These are phyloP conservation scores for Heliconius charithonia DNA, from an alignment of 2,888 invertebrate species.

Conservation along the genomic window DNA sequence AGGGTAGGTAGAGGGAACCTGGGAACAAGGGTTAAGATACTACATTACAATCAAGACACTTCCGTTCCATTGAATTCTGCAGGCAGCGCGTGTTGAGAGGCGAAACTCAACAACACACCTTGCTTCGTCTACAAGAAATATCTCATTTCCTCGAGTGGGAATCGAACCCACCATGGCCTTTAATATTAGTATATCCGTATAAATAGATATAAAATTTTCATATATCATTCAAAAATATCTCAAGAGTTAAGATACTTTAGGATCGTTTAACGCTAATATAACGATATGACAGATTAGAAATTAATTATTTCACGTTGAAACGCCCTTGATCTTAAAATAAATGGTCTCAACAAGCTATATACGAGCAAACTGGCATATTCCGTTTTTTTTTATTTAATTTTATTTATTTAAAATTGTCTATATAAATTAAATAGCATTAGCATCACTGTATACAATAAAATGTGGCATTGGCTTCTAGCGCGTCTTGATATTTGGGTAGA, in stretches of 20 bases:
- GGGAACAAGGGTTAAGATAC: background rate
- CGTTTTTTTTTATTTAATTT: background rate
- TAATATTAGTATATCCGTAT: background rate
- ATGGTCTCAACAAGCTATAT: background rate
- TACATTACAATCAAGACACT: no score
- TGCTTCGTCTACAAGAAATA: background rate
- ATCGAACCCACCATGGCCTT: background rate
- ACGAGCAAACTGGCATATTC: background rate
- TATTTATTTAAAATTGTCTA: no score
- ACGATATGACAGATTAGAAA: constrained; percentile 3
- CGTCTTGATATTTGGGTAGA: no score
- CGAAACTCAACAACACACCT: no score
- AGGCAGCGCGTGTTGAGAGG: no score
- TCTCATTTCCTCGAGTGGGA: background rate
- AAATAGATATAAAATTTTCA: background rate
- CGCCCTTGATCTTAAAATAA: constrained; percentile 7
- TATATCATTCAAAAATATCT: background rate
- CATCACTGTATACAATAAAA: no score
- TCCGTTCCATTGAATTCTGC: no score
- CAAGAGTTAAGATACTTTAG: background rate
- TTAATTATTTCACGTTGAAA: constrained; percentile 1
- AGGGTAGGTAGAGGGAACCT: background rate
- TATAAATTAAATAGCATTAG: no score
- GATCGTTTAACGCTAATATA: background rate
- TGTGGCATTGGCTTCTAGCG: no score